A percentile compares a stretch with the other conserved stretches of the same genome.
phyloP scores from a whole-genome alignment of 2,888 invertebrate species.

The Lagria hirta region DNA sequence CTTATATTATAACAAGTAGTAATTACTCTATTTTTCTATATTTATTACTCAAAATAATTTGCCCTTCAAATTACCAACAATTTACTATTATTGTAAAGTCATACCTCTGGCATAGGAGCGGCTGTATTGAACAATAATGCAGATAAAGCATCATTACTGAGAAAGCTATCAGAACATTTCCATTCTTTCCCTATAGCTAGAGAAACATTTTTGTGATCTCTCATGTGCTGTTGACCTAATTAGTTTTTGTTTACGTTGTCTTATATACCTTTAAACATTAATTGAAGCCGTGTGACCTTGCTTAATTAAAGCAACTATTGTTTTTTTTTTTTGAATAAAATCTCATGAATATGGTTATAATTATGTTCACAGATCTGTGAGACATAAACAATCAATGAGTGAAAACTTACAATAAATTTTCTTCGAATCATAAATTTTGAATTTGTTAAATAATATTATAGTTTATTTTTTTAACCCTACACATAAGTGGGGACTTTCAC shows the following conservation, averaged over 20 bases:
- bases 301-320: conserved; percentile 24
- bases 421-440: too few species aligned
- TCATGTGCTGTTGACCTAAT: conserved; percentile 16
- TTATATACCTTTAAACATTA: conserved; percentile 5
- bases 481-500: too few species aligned
- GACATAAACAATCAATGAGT: conserved; percentile 6
- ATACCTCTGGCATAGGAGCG: too few species aligned
- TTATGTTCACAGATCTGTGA: conserved; percentile 6
- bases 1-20: too few species aligned
- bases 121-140: too few species aligned
- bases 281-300: conserved; percentile 26
- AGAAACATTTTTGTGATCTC: too few species aligned
- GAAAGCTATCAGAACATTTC: background rate
- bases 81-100: too few species aligned
- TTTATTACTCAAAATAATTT: conserved; percentile 1
- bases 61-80: conserved; percentile 21
- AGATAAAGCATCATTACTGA: conserved; percentile 1
- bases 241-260: conserved; percentile 18
- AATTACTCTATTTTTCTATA: too few species aligned
- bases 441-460: too few species aligned
- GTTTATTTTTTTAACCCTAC: too few species aligned
- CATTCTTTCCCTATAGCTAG: background rate
- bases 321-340: conserved; percentile 2
- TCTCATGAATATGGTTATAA: conserved; percentile 21
- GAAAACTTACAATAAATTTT: conserved; percentile 12